Conservation (phyloP, 2,888 invertebrate genomes). For the Orthosia gothica region DNA sequence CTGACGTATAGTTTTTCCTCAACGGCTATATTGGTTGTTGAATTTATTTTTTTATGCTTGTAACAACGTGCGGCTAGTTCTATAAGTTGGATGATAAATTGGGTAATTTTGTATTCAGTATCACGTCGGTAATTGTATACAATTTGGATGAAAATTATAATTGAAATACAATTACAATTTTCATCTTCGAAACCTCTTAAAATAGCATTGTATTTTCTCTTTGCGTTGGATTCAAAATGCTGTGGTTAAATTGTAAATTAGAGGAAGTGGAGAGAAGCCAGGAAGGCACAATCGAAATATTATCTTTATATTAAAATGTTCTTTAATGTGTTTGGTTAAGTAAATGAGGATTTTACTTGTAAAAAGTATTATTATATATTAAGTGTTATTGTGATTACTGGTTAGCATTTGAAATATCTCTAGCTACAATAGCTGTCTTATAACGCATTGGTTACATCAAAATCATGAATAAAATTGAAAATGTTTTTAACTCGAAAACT, state of each 20-base stretch:
- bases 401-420: too few relatives aligned
- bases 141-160: background rate
- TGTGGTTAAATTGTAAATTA: background rate
- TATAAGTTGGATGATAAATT: slow-evolving; percentile 1
- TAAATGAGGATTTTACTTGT: too few relatives aligned
- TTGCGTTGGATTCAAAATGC: background rate
- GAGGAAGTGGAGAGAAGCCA: too few relatives aligned
- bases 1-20: background rate
- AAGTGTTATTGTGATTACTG: too few relatives aligned
- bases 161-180: background rate
- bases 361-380: too few relatives aligned
- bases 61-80: background rate
- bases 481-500: too few relatives aligned
- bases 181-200: background rate
- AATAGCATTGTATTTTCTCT: background rate
- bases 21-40: background rate
- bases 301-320: too few relatives aligned
- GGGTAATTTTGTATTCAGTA: background rate
- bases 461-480: too few relatives aligned
- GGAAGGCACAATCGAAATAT: too few relatives aligned
- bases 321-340: too few relatives aligned
- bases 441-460: too few relatives aligned
- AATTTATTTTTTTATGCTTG: background rate
- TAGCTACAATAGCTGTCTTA: too few relatives aligned
- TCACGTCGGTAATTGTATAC: background rate